Conservation (phyloP, 2,888 invertebrate genomes). For the Scaptomyza reducta region DNA sequence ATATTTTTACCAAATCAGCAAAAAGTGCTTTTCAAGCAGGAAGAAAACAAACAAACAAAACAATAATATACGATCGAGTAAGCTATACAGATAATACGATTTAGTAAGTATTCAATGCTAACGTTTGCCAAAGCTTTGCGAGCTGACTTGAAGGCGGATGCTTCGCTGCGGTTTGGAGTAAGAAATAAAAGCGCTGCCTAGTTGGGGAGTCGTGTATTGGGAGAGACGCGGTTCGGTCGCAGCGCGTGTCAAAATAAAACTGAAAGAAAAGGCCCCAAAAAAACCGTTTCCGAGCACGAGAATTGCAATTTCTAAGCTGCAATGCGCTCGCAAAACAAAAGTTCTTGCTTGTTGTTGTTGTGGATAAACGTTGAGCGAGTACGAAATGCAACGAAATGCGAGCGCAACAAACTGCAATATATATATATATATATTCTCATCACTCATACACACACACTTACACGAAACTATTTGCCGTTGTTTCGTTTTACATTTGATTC, state of each 20-base stretch:
- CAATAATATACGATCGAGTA: slow-evolving; percentile 42
- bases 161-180: background rate
- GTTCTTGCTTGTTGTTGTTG: slow-evolving; percentile 16
- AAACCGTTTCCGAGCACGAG: slow-evolving; percentile 47
- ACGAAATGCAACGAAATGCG: slow-evolving; percentile 49
- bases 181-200: slow-evolving; percentile 2
- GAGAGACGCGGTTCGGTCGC: slow-evolving; percentile 45
- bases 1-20: slow-evolving; percentile 17
- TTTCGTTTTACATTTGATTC: slow-evolving; percentile 25
- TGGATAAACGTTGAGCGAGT: slow-evolving; percentile 67
- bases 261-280: slow-evolving; percentile 66
- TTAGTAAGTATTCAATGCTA: background rate
- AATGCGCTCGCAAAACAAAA: slow-evolving; percentile 33
- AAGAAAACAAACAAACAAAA: slow-evolving; percentile 15
- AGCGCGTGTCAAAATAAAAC: slow-evolving; percentile 74
- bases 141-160: slow-evolving; percentile 2
- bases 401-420: slow-evolving; percentile 41
- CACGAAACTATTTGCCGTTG: slow-evolving; percentile 14
- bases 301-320: slow-evolving; percentile 76
- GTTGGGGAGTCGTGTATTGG: slow-evolving; percentile 14
- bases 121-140: slow-evolving; percentile 11
- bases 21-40: slow-evolving; percentile 2
- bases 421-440: no score
- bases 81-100: background rate
- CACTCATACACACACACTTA: slow-evolving; percentile 20